Evolutionary conservation across 2,888 invertebrate species (phyloP), one percentile per base, ranked within the genome.

Genomic region (Gymnocheta viridis): DNA sequence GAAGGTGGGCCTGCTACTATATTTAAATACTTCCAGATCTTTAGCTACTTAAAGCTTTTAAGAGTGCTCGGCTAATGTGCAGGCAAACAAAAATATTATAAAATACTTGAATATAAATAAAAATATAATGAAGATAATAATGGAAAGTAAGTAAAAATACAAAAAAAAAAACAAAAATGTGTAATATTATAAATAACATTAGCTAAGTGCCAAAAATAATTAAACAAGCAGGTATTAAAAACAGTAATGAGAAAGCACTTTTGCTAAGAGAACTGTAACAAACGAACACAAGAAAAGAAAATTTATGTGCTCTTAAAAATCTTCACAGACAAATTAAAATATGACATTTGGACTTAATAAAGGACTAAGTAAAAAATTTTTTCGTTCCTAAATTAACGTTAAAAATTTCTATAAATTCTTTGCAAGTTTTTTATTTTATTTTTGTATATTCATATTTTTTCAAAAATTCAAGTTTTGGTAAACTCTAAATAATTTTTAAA

Each of bases 191-290:
- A 82, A 79, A 83, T 83, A 51, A 76, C 56, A 79, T 79, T 70
- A 74, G 64, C 70, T 83, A 83, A 79, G 74, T 83, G 74, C 49
- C 74, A 74, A 74, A 41, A 70, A 66, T 66, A 83, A 78, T 78
- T 78, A 69, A 78, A 56, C 54, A 22, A 56, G 22, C 51, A 47
- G 60, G 17, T 49, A 77, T 38, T 67, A 58, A 49, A 38, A 49
- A 27, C 24, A 38, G 4, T 49, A 58, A 76, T 58, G 12, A 41
- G 58, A 41, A 38, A 60, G 9, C 5, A 9, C 12, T 27, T 41
- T 47, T 47, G 4, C 3, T 49, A 24, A 54, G 2, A 54, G 5
- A 24, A 54, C 7, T 10, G n/a, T n/a, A n/a, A n/a, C n/a, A n/a
- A n/a, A n/a, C n/a, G n/a, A n/a, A n/a, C n/a, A n/a, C n/a, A n/a